Evolutionary conservation across 2,113 vertebrate species (phyloP).

Genomic region (Vanacampus margaritifer): DNA sequence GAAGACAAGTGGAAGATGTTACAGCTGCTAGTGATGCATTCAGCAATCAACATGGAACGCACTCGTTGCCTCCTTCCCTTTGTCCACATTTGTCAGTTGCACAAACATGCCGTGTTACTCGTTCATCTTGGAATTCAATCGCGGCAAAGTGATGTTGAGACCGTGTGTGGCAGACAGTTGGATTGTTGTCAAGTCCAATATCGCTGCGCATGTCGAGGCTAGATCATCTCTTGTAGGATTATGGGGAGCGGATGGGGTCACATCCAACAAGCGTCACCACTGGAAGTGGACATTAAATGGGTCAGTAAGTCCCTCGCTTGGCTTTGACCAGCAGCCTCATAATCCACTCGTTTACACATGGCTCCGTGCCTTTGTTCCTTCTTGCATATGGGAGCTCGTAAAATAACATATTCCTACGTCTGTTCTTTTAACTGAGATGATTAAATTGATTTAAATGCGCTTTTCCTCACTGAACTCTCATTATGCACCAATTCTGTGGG

Average conservation of each 20-base stretch:
- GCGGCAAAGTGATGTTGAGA: constrained; percentile 39
- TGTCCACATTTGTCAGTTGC: constrained; percentile 18
- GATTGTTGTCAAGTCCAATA: constrained; percentile 60
- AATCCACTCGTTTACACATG: constrained; percentile 51
- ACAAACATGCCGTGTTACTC: constrained; percentile 30
- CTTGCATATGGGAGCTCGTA: constrained; percentile 25
- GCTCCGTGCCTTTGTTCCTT: constrained; percentile 25
- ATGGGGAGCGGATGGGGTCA: constrained; percentile 53
- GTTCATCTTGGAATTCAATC: constrained; percentile 29
- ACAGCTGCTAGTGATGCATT: neutral
- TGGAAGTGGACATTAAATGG: constrained; percentile 65
- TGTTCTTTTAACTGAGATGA: constrained; percentile 41
- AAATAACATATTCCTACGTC: constrained; percentile 46
- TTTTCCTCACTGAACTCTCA: constrained; percentile 42
- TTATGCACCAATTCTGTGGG: constrained; percentile 34
- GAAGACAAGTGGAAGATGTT: neutral
- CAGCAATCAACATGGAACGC: neutral
- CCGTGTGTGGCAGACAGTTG: constrained; percentile 43
- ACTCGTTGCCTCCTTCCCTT: neutral
- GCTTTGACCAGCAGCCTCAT: constrained; percentile 45
- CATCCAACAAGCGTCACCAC: constrained; percentile 49
- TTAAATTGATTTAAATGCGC: constrained; percentile 61
- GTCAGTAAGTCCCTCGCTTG: constrained; percentile 60
- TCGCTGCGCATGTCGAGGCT: constrained; percentile 38
- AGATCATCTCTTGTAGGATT: constrained; percentile 69